Evolutionary conservation across 2,888 invertebrate genomes (phyloP).

Genomic region (Plutella xylostella): DNA sequence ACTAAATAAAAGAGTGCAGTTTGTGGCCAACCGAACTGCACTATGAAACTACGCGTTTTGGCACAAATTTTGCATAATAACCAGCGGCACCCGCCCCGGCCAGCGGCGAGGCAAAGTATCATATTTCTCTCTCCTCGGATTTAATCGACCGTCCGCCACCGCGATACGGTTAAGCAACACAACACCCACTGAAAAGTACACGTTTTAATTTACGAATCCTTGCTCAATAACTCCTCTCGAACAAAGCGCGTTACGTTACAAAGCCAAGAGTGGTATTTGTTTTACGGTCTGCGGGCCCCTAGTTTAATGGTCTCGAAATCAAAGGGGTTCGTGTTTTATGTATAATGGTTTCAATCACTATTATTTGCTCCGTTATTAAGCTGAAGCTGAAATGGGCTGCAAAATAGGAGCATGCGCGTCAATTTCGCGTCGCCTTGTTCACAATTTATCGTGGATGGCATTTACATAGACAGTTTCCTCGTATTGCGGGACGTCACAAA

Average conservation of each 20-base stretch:
- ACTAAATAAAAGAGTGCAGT: conserved; percentile 43
- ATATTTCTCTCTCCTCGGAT: neutral
- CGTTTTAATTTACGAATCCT: neutral
- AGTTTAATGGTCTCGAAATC: neutral
- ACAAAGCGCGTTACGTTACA: neutral
- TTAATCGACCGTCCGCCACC: neutral
- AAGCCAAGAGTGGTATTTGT: neutral
- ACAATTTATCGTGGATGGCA: neutral
- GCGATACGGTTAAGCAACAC: neutral
- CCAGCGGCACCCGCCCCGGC: conserved; percentile 23
- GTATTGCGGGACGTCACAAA: neutral
- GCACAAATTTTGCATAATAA: conserved; percentile 57
- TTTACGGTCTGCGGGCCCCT: neutral
- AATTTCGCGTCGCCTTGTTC: neutral
- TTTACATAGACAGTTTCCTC: neutral
- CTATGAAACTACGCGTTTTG: conserved; percentile 30
- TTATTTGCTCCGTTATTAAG: no score
- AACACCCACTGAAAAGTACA: neutral
- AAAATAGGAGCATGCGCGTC: no score
- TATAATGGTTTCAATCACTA: no score
- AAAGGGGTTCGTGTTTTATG: neutral
- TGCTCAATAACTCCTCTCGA: neutral
- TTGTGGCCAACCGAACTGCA: conserved; percentile 36
- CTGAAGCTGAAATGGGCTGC: no score
- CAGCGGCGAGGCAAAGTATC: conserved; percentile 10